Percentiles rank a stretch among this genome's conserved stretches.
These are phyloP conservation scores for Lacerta bilineata DNA, from an alignment of 2,797 vertebrate species.

Conservation along the genomic window DNA sequence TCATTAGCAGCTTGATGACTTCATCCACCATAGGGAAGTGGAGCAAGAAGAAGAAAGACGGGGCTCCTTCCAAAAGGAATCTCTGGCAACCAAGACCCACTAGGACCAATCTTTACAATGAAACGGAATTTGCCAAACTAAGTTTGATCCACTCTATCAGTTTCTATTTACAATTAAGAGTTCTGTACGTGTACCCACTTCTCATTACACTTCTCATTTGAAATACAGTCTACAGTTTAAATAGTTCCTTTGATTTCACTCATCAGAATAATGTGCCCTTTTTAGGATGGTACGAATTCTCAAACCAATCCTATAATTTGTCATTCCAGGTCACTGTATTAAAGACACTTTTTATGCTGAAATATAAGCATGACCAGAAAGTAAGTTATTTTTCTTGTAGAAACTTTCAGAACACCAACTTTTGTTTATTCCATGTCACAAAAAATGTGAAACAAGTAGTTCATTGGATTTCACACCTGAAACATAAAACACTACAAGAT, in stretches of 20 bases:
- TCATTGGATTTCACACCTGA: slow-evolving; percentile 9
- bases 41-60: too few species aligned
- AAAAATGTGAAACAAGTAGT: not conserved
- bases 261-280: not conserved
- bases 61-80: too few species aligned
- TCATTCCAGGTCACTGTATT: not conserved
- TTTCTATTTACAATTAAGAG: too few species aligned
- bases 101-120: not conserved
- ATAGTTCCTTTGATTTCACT: not conserved
- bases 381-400: not conserved
- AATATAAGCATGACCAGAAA: not conserved
- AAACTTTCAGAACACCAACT: not conserved
- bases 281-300: not conserved
- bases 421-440: not conserved
- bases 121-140: not conserved
- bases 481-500: not conserved
- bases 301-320: not conserved
- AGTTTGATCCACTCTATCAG: not conserved
- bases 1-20: too few species aligned
- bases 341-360: not conserved
- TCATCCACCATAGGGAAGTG: too few species aligned
- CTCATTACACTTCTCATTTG: not conserved
- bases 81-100: not conserved
- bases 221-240: not conserved
- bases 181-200: too few species aligned